Conservation (phyloP, 2,888 invertebrate species). For the Monochamus alternatus region DNA sequence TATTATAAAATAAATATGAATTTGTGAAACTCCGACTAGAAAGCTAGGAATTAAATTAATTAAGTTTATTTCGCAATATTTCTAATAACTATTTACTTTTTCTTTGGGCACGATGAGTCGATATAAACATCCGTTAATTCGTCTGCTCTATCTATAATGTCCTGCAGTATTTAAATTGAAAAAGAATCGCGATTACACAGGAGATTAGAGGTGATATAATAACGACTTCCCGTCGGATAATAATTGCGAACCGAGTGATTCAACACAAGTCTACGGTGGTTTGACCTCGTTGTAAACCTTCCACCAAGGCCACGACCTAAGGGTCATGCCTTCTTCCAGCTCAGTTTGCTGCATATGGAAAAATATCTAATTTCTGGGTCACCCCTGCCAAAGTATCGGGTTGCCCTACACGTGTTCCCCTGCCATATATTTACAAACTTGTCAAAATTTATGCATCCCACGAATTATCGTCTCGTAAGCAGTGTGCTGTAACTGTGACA, state of each 20-base stretch:
- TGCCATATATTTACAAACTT: conserved; percentile 1
- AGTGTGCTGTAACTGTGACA: not conserved
- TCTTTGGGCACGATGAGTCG: too few species aligned
- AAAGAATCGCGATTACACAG: not conserved
- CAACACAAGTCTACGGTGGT: not conserved
- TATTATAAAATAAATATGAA: too few species aligned
- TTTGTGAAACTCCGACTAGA: not conserved
- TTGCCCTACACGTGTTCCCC: not conserved
- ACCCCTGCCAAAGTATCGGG: not conserved
- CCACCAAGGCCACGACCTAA: not conserved
- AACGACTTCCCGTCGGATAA: conserved; percentile 7
- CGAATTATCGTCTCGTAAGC: not conserved
- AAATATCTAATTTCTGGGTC: not conserved
- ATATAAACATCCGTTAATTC: too few species aligned
- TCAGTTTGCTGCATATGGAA: not conserved
- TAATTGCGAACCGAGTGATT: conserved; percentile 8
- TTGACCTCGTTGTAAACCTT: conserved; percentile 5
- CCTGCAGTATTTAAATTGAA: not conserved
- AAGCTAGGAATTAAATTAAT: not conserved
- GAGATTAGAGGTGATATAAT: conserved; percentile 8
- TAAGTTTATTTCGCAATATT: not conserved
- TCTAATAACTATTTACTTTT: not conserved
- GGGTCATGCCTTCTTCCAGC: conserved; percentile 9
- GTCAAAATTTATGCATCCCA: conserved; percentile 4
- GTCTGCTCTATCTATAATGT: not conserved